phyloP scores from a whole-genome alignment of 1,140 invertebrate species.

The Euglossa dilemma region DNA sequence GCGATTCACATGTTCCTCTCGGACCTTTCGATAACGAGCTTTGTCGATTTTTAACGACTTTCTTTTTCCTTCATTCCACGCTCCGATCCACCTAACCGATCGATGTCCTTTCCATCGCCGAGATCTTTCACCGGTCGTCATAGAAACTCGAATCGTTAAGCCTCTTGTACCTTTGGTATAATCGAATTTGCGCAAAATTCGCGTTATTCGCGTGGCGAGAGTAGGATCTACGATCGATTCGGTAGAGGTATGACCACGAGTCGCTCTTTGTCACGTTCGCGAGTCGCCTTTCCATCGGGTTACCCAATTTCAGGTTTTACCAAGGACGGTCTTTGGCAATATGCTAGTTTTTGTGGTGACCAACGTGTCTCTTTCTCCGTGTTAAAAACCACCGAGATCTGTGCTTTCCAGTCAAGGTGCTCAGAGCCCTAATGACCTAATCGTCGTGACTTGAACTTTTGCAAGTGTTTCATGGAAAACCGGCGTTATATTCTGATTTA shows the following conservation, averaged over 20 bases:
- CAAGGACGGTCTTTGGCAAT: slow-evolving; percentile 38
- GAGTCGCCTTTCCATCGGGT: slow-evolving; percentile 28
- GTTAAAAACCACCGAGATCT: background rate
- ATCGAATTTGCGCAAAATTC: background rate
- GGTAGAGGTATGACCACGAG: background rate
- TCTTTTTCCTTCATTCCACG: no score
- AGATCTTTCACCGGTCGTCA: no score
- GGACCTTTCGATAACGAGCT: background rate
- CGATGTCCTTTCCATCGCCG: background rate
- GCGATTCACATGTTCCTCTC: background rate
- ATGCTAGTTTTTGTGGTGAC: background rate
- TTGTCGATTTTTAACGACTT: background rate
- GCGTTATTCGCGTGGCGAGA: background rate
- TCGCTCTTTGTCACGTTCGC: background rate
- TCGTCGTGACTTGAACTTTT: background rate
- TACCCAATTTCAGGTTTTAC: slow-evolving; percentile 50
- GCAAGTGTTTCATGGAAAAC: no score
- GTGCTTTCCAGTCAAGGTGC: background rate
- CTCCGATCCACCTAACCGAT: background rate
- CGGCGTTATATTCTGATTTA: no score
- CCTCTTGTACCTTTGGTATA: no score
- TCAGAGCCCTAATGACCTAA: no score
- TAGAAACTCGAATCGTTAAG: no score
- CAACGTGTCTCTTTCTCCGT: background rate
- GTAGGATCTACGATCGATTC: background rate